These are phyloP conservation scores for Apamea epomidion DNA, from an alignment of 2,888 invertebrate species.

Conservation along the genomic window DNA sequence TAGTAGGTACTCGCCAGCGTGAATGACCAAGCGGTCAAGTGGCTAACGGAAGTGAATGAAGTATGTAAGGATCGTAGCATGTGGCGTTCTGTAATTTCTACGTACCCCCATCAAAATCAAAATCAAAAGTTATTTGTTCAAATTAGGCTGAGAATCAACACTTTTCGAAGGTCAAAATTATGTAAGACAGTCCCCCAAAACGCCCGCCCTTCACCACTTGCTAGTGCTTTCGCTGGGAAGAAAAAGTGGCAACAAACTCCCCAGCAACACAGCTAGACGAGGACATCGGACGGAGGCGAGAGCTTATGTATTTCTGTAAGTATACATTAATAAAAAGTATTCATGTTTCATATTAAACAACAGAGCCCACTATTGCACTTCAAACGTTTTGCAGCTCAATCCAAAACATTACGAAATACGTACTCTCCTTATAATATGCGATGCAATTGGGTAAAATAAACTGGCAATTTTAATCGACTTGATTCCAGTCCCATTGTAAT, in stretches of 20 bases:
- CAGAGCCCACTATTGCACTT: neutral
- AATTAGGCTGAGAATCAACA: too few species aligned
- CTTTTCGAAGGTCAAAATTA: too few species aligned
- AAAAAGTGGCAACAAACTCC: too few species aligned
- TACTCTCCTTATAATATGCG: neutral
- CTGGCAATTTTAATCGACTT: constrained; percentile 8
- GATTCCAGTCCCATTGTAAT: neutral
- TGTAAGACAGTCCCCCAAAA: too few species aligned
- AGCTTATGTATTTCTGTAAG: neutral
- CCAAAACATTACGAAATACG: neutral
- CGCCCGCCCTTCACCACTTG: too few species aligned
- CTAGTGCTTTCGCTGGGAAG: too few species aligned
- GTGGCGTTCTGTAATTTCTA: too few species aligned
- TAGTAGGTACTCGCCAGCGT: neutral
- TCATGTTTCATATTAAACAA: neutral
- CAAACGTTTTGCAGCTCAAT: neutral
- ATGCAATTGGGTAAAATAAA: neutral
- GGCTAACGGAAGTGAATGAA: neutral
- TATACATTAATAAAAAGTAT: neutral
- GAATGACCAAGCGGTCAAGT: neutral
- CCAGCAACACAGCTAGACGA: too few species aligned
- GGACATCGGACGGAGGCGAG: neutral
- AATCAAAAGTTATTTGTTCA: too few species aligned
- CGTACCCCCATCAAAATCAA: too few species aligned
- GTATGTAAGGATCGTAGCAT: too few species aligned